Conservation (phyloP, 2,888 invertebrate genomes). For the Ornithoptera alexandrae region DNA sequence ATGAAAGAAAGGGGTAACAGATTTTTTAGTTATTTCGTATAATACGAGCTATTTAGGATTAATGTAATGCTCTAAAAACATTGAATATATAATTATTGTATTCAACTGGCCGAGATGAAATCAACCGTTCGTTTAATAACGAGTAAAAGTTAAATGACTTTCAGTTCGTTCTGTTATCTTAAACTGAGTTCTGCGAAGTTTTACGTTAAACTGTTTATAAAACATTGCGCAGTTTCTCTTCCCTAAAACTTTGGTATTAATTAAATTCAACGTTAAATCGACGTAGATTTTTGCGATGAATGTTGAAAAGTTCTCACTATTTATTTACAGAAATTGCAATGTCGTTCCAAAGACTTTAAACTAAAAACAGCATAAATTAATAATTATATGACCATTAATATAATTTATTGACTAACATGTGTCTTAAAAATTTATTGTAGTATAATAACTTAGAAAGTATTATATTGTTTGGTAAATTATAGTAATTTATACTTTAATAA, state of each 20-base stretch:
- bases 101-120: slow-evolving; percentile 52
- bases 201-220: slow-evolving; percentile 45
- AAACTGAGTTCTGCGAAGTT: slow-evolving; percentile 46
- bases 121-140: slow-evolving; percentile 50
- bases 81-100: not conserved
- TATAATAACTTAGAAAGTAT: too few species aligned
- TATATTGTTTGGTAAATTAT: too few species aligned
- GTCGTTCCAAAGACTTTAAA: not conserved
- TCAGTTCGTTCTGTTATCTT: slow-evolving; percentile 69
- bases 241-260: slow-evolving; percentile 52
- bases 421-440: too few species aligned
- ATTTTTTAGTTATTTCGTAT: too few species aligned
- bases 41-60: too few species aligned
- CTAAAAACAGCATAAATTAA: not conserved
- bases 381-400: not conserved
- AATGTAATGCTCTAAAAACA: too few species aligned
- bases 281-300: slow-evolving; percentile 5
- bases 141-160: slow-evolving; percentile 76
- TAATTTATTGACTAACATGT: too few species aligned
- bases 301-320: not conserved
- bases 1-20: too few species aligned
- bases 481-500: too few species aligned
- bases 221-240: slow-evolving; percentile 29
- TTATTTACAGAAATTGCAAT: not conserved
- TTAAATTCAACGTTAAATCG: slow-evolving; percentile 22